Base-by-base conservation (phyloP, 1,140 invertebrate genomes). In the Reticulitermes speratus region DNA sequence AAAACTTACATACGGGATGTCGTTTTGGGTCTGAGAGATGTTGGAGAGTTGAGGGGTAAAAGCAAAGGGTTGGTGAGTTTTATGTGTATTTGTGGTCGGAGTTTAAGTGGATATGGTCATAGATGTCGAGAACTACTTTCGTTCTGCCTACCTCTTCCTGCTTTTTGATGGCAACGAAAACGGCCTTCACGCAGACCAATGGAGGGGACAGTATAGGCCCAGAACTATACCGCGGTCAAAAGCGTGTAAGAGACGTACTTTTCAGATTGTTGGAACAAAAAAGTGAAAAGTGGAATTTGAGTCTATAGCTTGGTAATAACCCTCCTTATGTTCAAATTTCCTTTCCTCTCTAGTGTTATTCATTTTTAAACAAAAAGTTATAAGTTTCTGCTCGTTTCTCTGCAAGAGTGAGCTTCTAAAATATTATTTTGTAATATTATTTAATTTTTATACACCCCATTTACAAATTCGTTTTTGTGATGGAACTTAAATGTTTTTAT, bases 51-150 rank as follows among this genome's bases (percentile, higher is more conserved):
- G 3, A 30, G 65, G 65, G 65, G 25, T 30, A 75, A 75, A 75
- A 75, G n/a, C 9, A 75, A 75, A 75, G 65, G 65, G 65, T 30
- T 75, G 65, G 25, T n/a, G 65, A 30, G 65, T 75, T 75, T 75
- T 75, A 75, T 75, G 65, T 30, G 65, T 9, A 75, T 75, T n/a
- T 75, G 65, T 25, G 25, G 65, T 14, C 25, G n/a, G 65, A 75
- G 65, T 75, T 75, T 75, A 75, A 75, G 65, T 75, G 65, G 65
- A n/a, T 75, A 75, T 75, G 14, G 65, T 9, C 25, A 75, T 75
- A 75, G 65, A 30, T 30, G n/a, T 30, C n/a, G 65, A 75, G 65
- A 75, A 30, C 65, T 11, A 1, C 25, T 25, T 14, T 75, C 55
- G 14, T 59, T 75, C 65, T 30, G 0, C 65, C n/a, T n/a, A 14